Conservation (phyloP, 2,113 vertebrate genomes). For the Dipodomys ordii region DNA sequence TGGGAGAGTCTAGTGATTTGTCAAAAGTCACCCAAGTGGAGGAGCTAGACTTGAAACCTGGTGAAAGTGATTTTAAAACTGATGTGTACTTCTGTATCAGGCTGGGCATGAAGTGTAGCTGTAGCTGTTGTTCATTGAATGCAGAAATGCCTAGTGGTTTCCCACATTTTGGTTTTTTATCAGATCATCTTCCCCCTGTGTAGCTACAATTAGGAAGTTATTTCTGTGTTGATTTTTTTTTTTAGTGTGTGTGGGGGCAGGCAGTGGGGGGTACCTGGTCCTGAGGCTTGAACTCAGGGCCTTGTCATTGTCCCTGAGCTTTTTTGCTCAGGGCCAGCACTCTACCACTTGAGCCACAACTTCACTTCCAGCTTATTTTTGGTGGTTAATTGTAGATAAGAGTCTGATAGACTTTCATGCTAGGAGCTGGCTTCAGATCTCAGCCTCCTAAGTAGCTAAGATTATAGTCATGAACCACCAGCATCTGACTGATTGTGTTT, state of each 20-base stretch:
- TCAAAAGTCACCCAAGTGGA: background rate
- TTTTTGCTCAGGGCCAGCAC: too few species aligned
- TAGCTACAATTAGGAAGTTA: background rate
- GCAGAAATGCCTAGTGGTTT: background rate
- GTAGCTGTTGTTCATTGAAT: background rate
- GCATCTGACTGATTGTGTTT: conserved; percentile 3
- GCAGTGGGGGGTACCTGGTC: too few species aligned
- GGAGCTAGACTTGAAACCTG: background rate
- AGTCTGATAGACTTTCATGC: too few species aligned
- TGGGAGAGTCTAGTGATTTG: conserved; percentile 11
- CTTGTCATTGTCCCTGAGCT: too few species aligned
- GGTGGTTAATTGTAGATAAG: too few species aligned
- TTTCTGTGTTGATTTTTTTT: conserved; percentile 3
- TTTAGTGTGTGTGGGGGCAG: too few species aligned
- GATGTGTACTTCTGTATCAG: background rate
- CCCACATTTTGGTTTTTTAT: background rate
- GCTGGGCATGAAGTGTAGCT: background rate
- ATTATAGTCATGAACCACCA: background rate
- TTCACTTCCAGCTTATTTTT: too few species aligned
- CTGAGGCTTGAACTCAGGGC: too few species aligned
- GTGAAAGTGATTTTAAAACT: background rate
- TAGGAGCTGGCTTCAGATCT: too few species aligned
- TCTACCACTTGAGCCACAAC: too few species aligned
- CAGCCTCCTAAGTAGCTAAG: background rate
- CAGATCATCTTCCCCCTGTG: background rate